These are phyloP conservation scores for Phymanthus crucifer DNA, from an alignment of 92 coral and sea anemone species.

Conservation along the genomic window DNA sequence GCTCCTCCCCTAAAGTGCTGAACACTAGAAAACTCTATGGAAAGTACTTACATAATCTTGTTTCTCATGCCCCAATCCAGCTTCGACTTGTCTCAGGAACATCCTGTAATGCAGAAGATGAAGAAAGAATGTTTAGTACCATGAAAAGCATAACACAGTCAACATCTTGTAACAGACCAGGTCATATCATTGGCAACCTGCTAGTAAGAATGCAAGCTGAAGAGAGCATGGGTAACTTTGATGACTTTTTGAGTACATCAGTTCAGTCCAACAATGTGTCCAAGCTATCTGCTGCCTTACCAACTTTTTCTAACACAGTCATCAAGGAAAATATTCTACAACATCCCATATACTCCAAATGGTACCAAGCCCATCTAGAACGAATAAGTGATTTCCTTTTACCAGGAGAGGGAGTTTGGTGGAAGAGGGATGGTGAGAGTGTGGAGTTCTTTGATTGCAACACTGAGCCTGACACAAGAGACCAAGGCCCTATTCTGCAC, in stretches of 20 bases:
- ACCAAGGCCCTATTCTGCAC: too few species aligned
- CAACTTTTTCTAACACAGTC: constrained; percentile 15
- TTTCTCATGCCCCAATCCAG: constrained; percentile 42
- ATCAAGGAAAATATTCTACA: constrained; percentile 11
- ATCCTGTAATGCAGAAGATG: constrained; percentile 46
- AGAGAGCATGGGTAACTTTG: constrained; percentile 15
- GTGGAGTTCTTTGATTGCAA: constrained; percentile 28
- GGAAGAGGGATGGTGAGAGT: constrained; percentile 24
- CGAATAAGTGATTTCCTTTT: constrained; percentile 40
- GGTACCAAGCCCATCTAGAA: constrained; percentile 30
- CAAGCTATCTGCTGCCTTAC: constrained; percentile 10
- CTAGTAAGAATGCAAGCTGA: constrained; percentile 46
- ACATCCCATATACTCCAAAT: background rate
- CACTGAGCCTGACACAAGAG: constrained; percentile 7
- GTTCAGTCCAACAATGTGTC: background rate
- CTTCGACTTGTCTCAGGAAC: constrained; percentile 38
- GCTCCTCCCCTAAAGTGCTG: constrained; percentile 22
- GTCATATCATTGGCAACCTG: constrained; percentile 41
- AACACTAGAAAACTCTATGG: constrained; percentile 57
- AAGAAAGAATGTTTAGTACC: constrained; percentile 45
- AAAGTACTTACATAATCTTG: constrained; percentile 39
- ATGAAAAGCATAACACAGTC: constrained; percentile 47
- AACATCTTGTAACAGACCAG: constrained; percentile 49
- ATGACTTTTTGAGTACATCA: constrained; percentile 14
- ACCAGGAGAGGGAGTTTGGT: constrained; percentile 31